These are phyloP conservation scores for Lithophane ornitopus DNA, from an alignment of 2,888 invertebrate genomes.

Conservation along the genomic window DNA sequence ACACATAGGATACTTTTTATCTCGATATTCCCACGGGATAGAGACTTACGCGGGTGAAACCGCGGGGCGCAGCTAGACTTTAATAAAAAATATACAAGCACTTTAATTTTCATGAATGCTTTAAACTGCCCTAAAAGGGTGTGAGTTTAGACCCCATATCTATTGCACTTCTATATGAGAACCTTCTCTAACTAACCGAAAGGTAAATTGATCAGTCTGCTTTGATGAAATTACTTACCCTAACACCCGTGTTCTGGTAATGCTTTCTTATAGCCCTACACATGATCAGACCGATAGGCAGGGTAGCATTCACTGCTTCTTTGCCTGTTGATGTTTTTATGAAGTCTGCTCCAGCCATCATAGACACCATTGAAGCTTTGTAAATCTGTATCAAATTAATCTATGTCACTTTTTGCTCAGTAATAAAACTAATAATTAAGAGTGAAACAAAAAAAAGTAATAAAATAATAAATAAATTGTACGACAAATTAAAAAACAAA, in stretches of 20 bases:
- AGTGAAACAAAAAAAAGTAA: not conserved
- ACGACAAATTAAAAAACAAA: too few relatives aligned
- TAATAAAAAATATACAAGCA: not conserved
- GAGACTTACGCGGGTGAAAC: too few relatives aligned
- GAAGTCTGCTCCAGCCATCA: conserved; percentile 99
- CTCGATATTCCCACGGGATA: too few relatives aligned
- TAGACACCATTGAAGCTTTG: conserved; percentile 96
- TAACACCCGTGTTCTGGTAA: conserved; percentile 92
- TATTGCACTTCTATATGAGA: not conserved
- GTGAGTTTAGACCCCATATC: not conserved
- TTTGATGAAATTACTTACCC: conserved; percentile 82
- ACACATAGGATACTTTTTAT: too few relatives aligned
- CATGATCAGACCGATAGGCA: conserved; percentile 98
- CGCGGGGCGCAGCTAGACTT: too few relatives aligned
- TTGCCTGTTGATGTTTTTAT: conserved; percentile 99
- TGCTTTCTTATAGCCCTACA: conserved; percentile 97
- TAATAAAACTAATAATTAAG: not conserved
- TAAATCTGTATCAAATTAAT: conserved; percentile 91
- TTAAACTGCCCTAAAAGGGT: not conserved
- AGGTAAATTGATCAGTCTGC: not conserved
- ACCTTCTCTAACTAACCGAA: not conserved
- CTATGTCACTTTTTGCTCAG: not conserved
- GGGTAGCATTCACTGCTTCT: conserved; percentile 98
- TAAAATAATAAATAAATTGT: too few relatives aligned
- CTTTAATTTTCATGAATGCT: not conserved